These are phyloP conservation scores for Drosophila novamexicana DNA, from an alignment of 1,140 invertebrate genomes.

Conservation along the genomic window DNA sequence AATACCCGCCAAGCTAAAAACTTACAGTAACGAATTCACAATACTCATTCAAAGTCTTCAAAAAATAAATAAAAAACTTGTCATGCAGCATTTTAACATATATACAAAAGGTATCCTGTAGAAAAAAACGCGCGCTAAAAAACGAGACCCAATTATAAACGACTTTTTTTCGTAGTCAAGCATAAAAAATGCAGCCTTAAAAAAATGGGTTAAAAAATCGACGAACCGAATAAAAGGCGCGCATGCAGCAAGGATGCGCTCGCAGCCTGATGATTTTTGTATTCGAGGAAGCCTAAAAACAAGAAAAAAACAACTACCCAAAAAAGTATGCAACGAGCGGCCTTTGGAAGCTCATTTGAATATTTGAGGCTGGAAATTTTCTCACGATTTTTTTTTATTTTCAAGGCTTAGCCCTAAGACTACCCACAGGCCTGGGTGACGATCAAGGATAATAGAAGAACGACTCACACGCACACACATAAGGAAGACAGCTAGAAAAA, in stretches of 20 bases:
- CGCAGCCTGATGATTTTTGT: conserved; percentile 54
- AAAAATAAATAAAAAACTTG: conserved; percentile 59
- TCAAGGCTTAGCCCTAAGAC: conserved; percentile 28
- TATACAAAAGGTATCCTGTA: conserved; percentile 40
- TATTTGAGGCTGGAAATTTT: conserved; percentile 77
- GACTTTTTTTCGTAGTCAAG: conserved; percentile 77
- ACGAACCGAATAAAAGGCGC: conserved; percentile 40
- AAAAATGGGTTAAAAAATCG: conserved; percentile 75
- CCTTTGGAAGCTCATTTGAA: conserved; percentile 72
- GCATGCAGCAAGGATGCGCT: conserved; percentile 61
- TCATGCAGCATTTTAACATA: conserved; percentile 63
- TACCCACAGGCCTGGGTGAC: conserved; percentile 65
- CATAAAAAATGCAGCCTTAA: conserved; percentile 70
- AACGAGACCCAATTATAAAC: conserved; percentile 71
- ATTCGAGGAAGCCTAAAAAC: conserved; percentile 34
- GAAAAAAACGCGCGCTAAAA: conserved; percentile 49
- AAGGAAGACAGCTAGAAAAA: conserved; percentile 55
- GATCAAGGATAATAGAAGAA: conserved; percentile 68
- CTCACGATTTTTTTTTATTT: conserved; percentile 65
- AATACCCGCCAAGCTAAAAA: conserved; percentile 9
- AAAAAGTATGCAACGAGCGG: conserved; percentile 69
- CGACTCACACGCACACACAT: conserved; percentile 33
- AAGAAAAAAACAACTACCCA: conserved; percentile 46
- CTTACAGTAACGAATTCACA: conserved; percentile 61
- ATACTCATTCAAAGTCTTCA: conserved; percentile 43